Conservation (phyloP, 2,113 vertebrate species). For the Spea bombifrons region DNA sequence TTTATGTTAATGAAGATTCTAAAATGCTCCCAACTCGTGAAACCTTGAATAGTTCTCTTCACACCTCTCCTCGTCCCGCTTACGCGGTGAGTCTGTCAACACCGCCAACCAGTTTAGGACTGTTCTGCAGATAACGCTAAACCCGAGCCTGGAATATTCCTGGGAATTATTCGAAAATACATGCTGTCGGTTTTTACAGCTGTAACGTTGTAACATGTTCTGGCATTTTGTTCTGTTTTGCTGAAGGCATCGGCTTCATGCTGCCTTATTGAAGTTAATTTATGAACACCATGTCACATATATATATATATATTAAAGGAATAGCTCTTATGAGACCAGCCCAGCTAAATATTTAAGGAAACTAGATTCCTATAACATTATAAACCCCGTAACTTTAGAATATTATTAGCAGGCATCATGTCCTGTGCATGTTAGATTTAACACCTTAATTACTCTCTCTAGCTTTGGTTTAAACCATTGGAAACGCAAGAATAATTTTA, state of each 20-base stretch:
- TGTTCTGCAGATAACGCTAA: too few species aligned
- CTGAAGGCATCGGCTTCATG: conserved; percentile 41
- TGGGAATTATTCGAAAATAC: conserved; percentile 20
- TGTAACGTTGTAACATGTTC: conserved; percentile 35
- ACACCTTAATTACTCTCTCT: conserved; percentile 29
- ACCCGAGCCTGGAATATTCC: conserved; percentile 1
- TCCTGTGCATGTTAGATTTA: conserved; percentile 26
- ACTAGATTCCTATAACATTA: conserved; percentile 22
- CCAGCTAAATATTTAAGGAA: conserved; percentile 33
- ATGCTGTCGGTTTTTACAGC: conserved; percentile 32
- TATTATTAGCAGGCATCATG: conserved; percentile 28
- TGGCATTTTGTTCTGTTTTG: conserved; percentile 22
- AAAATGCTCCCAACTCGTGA: too few species aligned
- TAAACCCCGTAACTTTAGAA: conserved; percentile 14
- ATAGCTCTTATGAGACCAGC: conserved; percentile 19
- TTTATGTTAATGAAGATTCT: too few species aligned
- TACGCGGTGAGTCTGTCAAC: too few species aligned
- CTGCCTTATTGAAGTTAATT: conserved; percentile 38
- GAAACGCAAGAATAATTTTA: too few species aligned
- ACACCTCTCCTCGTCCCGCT: too few species aligned
- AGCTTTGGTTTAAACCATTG: conserved; percentile 26
- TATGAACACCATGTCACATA: conserved; percentile 34
- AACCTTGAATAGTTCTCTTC: too few species aligned
- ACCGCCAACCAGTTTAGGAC: too few species aligned
- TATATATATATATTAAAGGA: conserved; percentile 33